Conservation (phyloP, 1,140 invertebrate species). For the Melipona quadrifasciata region DNA sequence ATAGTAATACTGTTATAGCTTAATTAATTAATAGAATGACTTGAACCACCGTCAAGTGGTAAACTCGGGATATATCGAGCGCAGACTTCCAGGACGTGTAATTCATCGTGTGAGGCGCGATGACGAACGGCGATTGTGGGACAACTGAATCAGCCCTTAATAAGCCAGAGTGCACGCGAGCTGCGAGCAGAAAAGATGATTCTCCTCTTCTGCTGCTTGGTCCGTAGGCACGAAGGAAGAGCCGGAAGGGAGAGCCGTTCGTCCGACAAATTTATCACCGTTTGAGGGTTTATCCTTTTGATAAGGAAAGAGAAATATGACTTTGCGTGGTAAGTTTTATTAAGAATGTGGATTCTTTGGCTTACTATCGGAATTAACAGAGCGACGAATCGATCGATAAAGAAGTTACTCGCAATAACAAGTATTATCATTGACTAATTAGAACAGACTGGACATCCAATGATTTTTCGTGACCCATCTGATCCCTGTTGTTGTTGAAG, state of each 20-base stretch:
- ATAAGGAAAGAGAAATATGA: background rate
- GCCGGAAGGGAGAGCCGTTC: slow-evolving; percentile 3
- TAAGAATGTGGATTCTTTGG: background rate
- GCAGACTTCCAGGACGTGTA: slow-evolving; percentile 47
- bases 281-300: slow-evolving; percentile 24
- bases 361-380: background rate
- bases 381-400: too few species aligned
- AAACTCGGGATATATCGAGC: background rate
- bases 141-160: slow-evolving; percentile 72
- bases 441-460: too few species aligned
- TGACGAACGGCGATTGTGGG: slow-evolving; percentile 72
- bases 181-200: slow-evolving; percentile 68
- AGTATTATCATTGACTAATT: too few species aligned
- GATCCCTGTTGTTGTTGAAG: too few species aligned
- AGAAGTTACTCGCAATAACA: too few species aligned
- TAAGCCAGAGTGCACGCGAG: slow-evolving; percentile 79
- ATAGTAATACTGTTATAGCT: too few species aligned
- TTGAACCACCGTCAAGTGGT: background rate
- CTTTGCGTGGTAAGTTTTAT: background rate
- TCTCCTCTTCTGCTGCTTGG: background rate
- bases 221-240: background rate
- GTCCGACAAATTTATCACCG: slow-evolving; percentile 22
- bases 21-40: too few species aligned
- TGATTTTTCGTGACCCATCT: too few species aligned
- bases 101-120: slow-evolving; percentile 61